Evolutionary conservation across 2,888 invertebrate genomes (phyloP), one percentile per base, ranked within the genome.

Genomic region (Embidobia sp.): DNA sequence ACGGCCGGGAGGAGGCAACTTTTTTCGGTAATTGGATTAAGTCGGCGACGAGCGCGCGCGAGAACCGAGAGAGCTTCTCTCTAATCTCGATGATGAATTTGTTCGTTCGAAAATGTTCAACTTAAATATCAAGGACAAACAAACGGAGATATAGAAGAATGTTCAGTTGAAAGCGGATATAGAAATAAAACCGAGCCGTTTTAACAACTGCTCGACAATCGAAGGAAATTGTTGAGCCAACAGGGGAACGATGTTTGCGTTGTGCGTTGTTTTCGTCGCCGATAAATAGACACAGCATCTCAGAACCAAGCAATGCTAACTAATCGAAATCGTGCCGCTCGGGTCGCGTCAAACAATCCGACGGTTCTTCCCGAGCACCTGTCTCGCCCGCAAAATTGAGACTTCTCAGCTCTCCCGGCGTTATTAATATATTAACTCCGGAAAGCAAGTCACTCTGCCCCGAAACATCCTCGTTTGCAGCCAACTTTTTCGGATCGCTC

Each of bases 161-260:
- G 40, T 64, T 33, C 42, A 64, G 42, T 64, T 40, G 67, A 69
- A 69, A 69, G 49, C 57, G 67, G 67, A 67, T 55, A 67, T 67
- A 33, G 55, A 40, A 57, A 57, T 57, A 48, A 57, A 57, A 57
- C 18, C 42, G 67, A 48, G 55, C 11, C 55, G 67, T 69, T 69
- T 57, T 29, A 57, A 69, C 67, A 67, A 67, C 67, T 57, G 55
- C 18, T 40, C 40, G 49, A 42, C 67, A 49, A 69, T 69, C 57
- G 31, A 18, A 69, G 57, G 49, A 57, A 69, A 69, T 69, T 69
- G 67, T 69, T 49, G 15, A 57, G 31, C 46, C 48, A 69, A 57
- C 49, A 49, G 15, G 37, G 48, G 26, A 49, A 51, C 51, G 33
- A 59, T 49, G 69, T 51, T 59, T 69, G 48, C 40, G 16, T 11